Evolutionary conservation across 2,888 invertebrate genomes (phyloP).

Genomic region (Diaperis boleti): DNA sequence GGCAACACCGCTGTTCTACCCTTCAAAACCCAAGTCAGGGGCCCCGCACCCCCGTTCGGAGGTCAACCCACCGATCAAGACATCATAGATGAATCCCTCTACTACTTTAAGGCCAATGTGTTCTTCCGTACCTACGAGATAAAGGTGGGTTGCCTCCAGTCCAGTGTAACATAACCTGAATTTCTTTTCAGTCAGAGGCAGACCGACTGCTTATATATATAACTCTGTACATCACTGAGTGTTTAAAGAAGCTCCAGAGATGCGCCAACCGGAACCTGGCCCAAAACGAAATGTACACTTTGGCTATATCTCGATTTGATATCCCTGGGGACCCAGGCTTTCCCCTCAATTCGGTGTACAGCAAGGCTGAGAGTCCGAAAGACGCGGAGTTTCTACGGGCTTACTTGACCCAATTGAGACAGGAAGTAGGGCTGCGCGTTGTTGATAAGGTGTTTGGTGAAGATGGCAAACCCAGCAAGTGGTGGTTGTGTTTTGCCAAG

Average conservation of each 20-base stretch:
- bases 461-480: constrained; percentile 97
- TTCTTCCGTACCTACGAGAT: constrained; percentile 99
- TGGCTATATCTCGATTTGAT: constrained; percentile 95
- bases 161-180: constrained; percentile 8
- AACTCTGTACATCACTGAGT: constrained; percentile 97
- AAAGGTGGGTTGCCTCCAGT: constrained; percentile 73
- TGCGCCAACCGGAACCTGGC: constrained; percentile 92
- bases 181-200: constrained; percentile 83
- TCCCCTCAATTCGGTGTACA: constrained; percentile 82
- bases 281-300: constrained; percentile 94
- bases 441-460: constrained; percentile 93
- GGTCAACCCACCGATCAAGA: constrained; percentile 76
- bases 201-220: constrained; percentile 97
- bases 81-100: constrained; percentile 97
- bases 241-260: constrained; percentile 93
- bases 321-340: constrained; percentile 96
- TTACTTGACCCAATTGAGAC: constrained; percentile 93
- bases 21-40: constrained; percentile 89
- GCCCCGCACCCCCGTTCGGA: constrained; percentile 85
- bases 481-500: constrained; percentile 99
- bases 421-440: constrained; percentile 93
- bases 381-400: constrained; percentile 93
- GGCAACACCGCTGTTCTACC: constrained; percentile 96
- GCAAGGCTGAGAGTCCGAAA: constrained; percentile 80
- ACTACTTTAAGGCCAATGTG: constrained; percentile 98